Percentiles rank a stretch among this genome's conserved stretches.
phyloP scores from a whole-genome alignment of 2,797 vertebrate genomes.

The Gallinago stenura region DNA sequence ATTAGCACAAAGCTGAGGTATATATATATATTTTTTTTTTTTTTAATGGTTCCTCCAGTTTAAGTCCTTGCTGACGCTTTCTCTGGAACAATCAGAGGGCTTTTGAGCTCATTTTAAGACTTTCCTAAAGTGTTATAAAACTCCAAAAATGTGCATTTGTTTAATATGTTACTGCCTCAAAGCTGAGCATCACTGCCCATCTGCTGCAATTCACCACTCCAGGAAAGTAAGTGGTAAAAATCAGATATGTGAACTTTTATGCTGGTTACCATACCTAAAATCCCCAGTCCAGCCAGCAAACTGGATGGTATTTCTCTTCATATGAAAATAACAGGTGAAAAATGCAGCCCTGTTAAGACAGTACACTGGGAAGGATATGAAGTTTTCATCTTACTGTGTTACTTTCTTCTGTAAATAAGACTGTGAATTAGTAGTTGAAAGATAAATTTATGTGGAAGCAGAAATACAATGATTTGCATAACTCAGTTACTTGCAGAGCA shows the following conservation, averaged over 20 bases:
- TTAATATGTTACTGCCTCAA: background rate
- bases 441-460: background rate
- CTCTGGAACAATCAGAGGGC: background rate
- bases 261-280: background rate
- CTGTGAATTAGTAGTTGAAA: background rate
- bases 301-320: background rate
- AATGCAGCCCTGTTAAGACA: background rate
- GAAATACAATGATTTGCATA: slow-evolving; percentile 1
- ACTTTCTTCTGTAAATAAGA: background rate
- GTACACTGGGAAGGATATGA: background rate
- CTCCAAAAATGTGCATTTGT: accelerated
- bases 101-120: background rate
- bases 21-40: background rate
- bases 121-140: background rate
- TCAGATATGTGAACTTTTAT: accelerated
- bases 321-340: background rate
- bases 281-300: background rate
- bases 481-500: background rate
- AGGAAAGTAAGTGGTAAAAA: background rate
- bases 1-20: background rate
- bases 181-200: background rate
- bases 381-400: background rate
- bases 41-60: background rate
- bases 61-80: background rate
- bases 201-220: background rate